Evolutionary conservation across 2,113 vertebrate genomes (phyloP).

Genomic region (Phylloscopus trochiloides): DNA sequence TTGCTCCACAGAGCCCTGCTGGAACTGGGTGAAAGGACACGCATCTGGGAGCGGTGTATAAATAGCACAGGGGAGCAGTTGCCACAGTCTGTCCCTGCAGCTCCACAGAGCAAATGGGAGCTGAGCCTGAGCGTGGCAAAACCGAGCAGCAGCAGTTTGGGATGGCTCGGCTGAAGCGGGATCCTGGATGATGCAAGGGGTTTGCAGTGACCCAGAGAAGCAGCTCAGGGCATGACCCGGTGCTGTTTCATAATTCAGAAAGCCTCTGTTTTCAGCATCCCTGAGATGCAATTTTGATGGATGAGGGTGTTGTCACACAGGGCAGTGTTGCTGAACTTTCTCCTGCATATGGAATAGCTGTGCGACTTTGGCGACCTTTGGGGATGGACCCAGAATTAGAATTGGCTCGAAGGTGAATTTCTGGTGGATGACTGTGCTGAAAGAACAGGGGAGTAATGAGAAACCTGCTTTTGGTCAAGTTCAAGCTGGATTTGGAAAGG

Average conservation of each 20-base stretch:
- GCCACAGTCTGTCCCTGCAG: neutral
- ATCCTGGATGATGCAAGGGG: neutral
- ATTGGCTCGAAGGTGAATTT: neutral
- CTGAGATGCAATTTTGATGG: neutral
- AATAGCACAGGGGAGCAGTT: constrained; percentile 25
- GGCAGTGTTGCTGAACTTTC: neutral
- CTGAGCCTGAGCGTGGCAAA: neutral
- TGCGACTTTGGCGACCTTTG: neutral
- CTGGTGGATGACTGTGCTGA: neutral
- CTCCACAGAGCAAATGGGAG: neutral
- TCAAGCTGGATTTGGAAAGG: neutral
- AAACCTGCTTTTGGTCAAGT: neutral
- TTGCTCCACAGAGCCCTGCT: neutral
- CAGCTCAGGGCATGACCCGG: neutral
- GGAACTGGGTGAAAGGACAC: neutral
- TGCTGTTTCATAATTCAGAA: constrained; percentile 2
- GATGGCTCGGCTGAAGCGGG: neutral
- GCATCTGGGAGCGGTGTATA: neutral
- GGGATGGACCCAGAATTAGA: neutral
- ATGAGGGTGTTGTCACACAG: neutral
- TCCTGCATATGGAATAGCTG: neutral
- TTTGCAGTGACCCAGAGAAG: neutral
- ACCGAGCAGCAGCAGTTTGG: neutral
- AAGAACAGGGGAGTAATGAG: neutral
- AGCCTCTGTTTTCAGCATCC: neutral